Percentiles rank a stretch among this genome's conserved stretches.
These are phyloP conservation scores for Thunnus albacares DNA, from an alignment of 2,797 vertebrate genomes.

Conservation along the genomic window DNA sequence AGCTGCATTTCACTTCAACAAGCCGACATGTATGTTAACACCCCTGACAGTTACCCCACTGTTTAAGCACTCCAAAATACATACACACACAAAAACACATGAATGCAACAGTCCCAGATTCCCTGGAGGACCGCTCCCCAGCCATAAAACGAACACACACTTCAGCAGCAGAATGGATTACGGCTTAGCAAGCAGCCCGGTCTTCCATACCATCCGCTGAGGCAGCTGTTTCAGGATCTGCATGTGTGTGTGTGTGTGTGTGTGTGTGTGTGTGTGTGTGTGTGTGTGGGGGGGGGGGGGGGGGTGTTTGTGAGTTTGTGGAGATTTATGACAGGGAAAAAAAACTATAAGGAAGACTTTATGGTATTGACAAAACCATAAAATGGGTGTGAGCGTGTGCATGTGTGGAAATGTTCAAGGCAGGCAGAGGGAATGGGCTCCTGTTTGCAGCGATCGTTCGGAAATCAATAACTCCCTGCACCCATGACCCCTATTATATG, in stretches of 20 bases:
- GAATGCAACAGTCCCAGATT: background rate
- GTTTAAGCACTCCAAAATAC: background rate
- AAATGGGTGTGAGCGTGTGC: slow-evolving; percentile 5
- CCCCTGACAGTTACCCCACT: background rate
- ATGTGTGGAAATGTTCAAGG: slow-evolving; percentile 11
- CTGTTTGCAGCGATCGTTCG: slow-evolving; percentile 9
- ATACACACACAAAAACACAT: slow-evolving; percentile 25
- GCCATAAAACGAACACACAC: slow-evolving; percentile 35
- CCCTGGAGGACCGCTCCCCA: slow-evolving; percentile 28
- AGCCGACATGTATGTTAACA: background rate
- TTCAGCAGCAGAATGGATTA: slow-evolving; percentile 49
- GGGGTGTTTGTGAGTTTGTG: background rate
- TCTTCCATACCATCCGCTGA: slow-evolving; percentile 45
- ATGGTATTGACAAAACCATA: slow-evolving; percentile 66
- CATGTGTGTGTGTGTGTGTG: slow-evolving; percentile 2
- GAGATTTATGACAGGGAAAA: slow-evolving; percentile 22
- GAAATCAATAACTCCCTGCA: slow-evolving; percentile 42
- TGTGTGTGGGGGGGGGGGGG: slow-evolving; percentile 3
- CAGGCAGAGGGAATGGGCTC: slow-evolving; percentile 3
- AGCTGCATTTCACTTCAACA: slow-evolving; percentile 5
- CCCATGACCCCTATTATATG: slow-evolving; percentile 38
- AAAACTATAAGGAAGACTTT: slow-evolving; percentile 40
- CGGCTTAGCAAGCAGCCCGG: slow-evolving; percentile 44
- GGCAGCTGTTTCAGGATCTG: slow-evolving; percentile 59
- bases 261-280: slow-evolving; percentile 7